Evolutionary conservation across 2,113 vertebrate genomes (phyloP).

Genomic region (Rutilus rutilus): DNA sequence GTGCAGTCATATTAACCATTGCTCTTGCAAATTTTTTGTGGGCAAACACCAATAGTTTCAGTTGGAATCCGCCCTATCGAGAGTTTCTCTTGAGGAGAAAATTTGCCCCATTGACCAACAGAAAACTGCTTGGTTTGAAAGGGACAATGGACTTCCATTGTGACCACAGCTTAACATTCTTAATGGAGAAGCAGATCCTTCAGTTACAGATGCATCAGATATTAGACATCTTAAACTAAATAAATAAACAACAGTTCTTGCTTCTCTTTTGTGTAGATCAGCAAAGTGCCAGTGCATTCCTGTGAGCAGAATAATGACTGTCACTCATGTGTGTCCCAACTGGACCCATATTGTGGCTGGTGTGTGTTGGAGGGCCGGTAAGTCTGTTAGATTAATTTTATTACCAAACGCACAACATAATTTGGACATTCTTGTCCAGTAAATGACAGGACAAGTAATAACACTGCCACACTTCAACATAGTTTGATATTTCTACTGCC

Average conservation of each 20-base stretch:
- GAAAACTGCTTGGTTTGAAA: no score
- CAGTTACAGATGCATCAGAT: not conserved
- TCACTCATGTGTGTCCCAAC: conserved; percentile 76
- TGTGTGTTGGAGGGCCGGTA: conserved; percentile 89
- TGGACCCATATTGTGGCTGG: conserved; percentile 96
- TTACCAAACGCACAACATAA: not conserved
- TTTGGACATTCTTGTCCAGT: not conserved
- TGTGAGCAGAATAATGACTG: conserved; percentile 83
- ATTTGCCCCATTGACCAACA: no score
- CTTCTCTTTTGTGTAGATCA: conserved; percentile 63
- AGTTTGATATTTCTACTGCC: conserved; percentile 1
- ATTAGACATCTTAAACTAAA: not conserved
- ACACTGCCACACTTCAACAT: not conserved
- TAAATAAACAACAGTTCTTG: not conserved
- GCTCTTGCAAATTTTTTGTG: not conserved
- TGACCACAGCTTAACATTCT: not conserved
- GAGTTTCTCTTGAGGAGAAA: no score
- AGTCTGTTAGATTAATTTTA: conserved; percentile 56
- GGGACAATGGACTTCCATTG: not conserved
- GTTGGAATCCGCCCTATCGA: no score
- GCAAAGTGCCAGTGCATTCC: conserved; percentile 85
- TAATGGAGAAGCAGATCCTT: not conserved
- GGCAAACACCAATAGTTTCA: no score
- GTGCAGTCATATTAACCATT: not conserved
- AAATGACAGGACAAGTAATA: not conserved